phyloP scores from a whole-genome alignment of 2,888 invertebrate species.

The Abscondita cerata region DNA sequence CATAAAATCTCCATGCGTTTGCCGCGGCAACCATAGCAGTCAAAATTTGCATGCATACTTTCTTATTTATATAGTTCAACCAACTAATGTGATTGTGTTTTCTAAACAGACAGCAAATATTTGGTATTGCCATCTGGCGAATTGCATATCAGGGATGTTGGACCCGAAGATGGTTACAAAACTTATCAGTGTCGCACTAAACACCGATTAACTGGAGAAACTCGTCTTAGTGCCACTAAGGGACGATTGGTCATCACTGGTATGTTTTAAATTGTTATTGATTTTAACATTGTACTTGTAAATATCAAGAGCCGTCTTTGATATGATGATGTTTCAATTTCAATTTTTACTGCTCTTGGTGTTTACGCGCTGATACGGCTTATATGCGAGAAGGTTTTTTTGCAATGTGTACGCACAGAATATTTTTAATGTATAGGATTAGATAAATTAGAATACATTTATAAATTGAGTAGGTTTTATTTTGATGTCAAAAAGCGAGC shows the following conservation, averaged over 20 bases:
- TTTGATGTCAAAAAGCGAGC: too few relatives aligned
- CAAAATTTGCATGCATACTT: constrained; percentile 28
- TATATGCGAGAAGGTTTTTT: too few relatives aligned
- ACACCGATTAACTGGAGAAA: constrained; percentile 91
- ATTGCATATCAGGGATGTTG: constrained; percentile 93
- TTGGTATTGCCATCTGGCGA: constrained; percentile 94
- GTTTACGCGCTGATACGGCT: constrained; percentile 27
- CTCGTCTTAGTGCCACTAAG: constrained; percentile 89
- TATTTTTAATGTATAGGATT: too few relatives aligned
- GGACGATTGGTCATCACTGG: constrained; percentile 95
- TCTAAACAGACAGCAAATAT: constrained; percentile 85
- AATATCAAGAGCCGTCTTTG: constrained; percentile 7
- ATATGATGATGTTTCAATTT: neutral
- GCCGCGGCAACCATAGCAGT: neutral
- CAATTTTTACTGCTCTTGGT: constrained; percentile 12
- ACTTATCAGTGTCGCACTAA: constrained; percentile 94
- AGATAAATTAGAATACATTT: too few relatives aligned
- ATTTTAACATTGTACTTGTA: neutral
- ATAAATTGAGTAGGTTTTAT: too few relatives aligned
- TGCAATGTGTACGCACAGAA: too few relatives aligned
- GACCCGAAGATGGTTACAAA: constrained; percentile 93
- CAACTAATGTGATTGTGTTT: constrained; percentile 22
- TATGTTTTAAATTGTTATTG: constrained; percentile 64
- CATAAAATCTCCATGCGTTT: neutral
- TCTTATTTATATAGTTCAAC: neutral